Conservation (phyloP, 2,888 invertebrate species). For the Lochmaea capreae region DNA sequence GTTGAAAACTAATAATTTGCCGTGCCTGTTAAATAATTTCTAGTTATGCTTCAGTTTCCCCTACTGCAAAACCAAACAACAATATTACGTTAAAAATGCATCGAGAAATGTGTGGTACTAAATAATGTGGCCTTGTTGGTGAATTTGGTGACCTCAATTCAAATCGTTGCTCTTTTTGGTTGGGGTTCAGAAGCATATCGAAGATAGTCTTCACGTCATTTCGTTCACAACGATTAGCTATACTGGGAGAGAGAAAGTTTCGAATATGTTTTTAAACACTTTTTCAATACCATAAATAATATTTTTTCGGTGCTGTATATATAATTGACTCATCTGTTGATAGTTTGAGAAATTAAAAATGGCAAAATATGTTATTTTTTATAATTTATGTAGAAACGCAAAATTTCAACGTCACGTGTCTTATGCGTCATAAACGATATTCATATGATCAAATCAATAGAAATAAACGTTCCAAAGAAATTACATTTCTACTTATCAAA, state of each 20-base stretch:
- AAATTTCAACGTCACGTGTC: too few relatives aligned
- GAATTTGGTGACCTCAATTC: conserved; percentile 65
- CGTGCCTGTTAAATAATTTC: too few relatives aligned
- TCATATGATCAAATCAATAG: too few relatives aligned
- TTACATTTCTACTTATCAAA: too few relatives aligned
- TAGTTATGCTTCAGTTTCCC: conserved; percentile 7
- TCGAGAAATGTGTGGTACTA: conserved; percentile 50
- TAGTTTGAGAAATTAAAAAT: neutral
- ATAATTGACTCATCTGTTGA: neutral
- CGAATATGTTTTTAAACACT: conserved; percentile 12
- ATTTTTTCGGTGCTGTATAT: neutral
- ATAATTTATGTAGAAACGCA: neutral
- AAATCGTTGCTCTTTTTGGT: conserved; percentile 63
- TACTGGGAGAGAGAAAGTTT: conserved; percentile 33
- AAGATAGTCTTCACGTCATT: conserved; percentile 35
- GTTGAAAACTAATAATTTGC: too few relatives aligned
- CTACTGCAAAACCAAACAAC: conserved; percentile 31
- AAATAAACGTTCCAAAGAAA: too few relatives aligned
- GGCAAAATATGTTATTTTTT: neutral
- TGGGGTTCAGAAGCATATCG: conserved; percentile 40
- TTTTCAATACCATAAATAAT: conserved; percentile 6
- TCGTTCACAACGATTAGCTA: conserved; percentile 27
- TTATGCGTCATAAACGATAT: too few relatives aligned
- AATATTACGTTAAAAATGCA: conserved; percentile 41
- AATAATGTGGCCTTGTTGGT: conserved; percentile 64